Conservation (phyloP, 2,113 vertebrate species). For the Aldabrachelys gigantea region DNA sequence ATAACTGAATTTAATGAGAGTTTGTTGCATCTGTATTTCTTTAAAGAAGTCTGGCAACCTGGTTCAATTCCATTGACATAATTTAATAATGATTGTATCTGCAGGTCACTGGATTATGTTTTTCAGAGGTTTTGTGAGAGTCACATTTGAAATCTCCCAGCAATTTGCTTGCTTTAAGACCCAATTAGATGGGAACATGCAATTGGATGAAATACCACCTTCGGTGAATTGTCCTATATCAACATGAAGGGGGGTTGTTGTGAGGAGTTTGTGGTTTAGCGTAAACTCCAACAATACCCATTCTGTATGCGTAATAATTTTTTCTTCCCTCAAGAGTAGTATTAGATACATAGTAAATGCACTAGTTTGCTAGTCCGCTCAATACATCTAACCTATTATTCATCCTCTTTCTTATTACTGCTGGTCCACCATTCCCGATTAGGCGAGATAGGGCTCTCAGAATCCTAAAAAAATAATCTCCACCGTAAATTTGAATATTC, state of each 20-base stretch:
- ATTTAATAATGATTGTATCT: not conserved
- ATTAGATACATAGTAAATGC: not conserved
- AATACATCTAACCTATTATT: not conserved
- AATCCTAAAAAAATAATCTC: not conserved
- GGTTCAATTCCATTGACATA: slow-evolving; percentile 2
- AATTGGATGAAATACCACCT: not conserved
- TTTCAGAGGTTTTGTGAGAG: not conserved
- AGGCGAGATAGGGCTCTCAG: not conserved
- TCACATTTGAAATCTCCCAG: not conserved
- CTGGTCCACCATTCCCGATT: not conserved
- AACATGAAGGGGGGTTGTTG: not conserved
- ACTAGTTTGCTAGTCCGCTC: not conserved
- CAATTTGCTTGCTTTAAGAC: not conserved
- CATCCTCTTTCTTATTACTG: not conserved
- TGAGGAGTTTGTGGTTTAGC: accelerated
- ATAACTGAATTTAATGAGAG: not conserved
- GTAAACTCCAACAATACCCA: not conserved
- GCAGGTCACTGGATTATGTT: not conserved
- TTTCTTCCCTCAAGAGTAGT: not conserved
- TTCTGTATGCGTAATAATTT: not conserved
- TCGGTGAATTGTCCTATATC: not conserved
- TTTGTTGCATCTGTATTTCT: not conserved
- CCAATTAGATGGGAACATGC: accelerated
- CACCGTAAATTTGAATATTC: not conserved
- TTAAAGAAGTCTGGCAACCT: not conserved